A percentile compares a stretch with the other conserved stretches of the same genome.
These are phyloP conservation scores for Dorcus hopei DNA, from an alignment of 2,888 invertebrate genomes.

Conservation along the genomic window DNA sequence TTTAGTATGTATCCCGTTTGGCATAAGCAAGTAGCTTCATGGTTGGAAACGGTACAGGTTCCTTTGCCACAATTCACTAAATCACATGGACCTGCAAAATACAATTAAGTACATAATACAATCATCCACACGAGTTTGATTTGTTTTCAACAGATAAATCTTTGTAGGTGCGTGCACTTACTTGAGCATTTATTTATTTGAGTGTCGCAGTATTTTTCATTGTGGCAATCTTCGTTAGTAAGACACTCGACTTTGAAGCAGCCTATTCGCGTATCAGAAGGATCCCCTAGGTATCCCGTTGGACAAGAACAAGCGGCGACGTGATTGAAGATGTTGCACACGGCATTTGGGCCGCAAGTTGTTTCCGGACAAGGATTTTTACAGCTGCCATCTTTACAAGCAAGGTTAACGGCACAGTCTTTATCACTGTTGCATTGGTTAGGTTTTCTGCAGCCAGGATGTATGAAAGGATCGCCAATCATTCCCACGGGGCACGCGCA, in stretches of 20 bases:
- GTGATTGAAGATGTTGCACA: constrained; percentile 72
- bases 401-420: constrained; percentile 73
- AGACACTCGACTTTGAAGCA: constrained; percentile 89
- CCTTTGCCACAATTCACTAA: constrained; percentile 77
- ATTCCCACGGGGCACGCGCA: constrained; percentile 78
- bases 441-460: constrained; percentile 74
- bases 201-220: constrained; percentile 71
- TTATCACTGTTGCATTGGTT: constrained; percentile 71
- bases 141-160: not conserved
- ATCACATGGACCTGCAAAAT: constrained; percentile 72
- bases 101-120: not conserved
- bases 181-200: constrained; percentile 76
- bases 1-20: constrained; percentile 67
- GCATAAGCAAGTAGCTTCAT: constrained; percentile 72
- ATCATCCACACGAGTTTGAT: not conserved
- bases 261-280: constrained; percentile 70
- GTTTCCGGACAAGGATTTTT: constrained; percentile 73
- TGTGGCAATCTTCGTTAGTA: constrained; percentile 70
- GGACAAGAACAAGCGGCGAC: constrained; percentile 73
- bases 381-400: constrained; percentile 75
- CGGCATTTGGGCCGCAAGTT: constrained; percentile 73
- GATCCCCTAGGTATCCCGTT: constrained; percentile 78
- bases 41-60: constrained; percentile 69
- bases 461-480: constrained; percentile 68
- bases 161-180: constrained; percentile 44